Base-by-base conservation (phyloP, 2,888 invertebrate genomes). In the Graphium colonna region DNA sequence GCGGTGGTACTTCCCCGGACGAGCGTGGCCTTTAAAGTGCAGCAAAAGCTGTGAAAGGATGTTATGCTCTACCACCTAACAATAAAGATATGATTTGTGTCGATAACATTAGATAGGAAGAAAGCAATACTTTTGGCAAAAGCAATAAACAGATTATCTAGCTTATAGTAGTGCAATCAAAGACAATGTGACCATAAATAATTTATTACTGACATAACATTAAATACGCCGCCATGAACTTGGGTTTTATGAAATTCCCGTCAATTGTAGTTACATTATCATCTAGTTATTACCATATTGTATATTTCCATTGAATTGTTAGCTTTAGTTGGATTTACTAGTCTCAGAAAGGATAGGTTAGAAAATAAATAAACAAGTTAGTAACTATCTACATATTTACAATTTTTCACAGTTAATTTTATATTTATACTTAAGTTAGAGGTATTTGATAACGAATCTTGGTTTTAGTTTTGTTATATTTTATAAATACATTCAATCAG, bases 171-270 rank as follows among this genome's bases (percentile, higher is more conserved):
- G 51, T 52, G 52, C 52, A 61, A 62, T 61, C 60, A 61, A 60
- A 60, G 57, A 48, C 56, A 52, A 48, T 44, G 16, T 51, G 28
- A 33, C 15, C 33, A 21, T 47, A 33, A 61, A 52, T 54, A 53
- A 47, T 41, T 12, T 50, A 55, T 61, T 58, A 56, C 59, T 57
- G 54, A 28, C 44, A 36, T 55, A 48, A 53, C 49, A 58, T 57
- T 38, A 60, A 52, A 49, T 12, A 40, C 7, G 38, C 54, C 54
- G 54, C 13, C 39, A 18, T 40, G 49, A 54, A 48, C 39, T 28
- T 33, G 17, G n/a, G 18, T 39, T 17, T 16, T n/a, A 39, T 16
- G 26, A 36, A 40, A 21, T 17, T 50, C 1, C 10, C 31, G 33
- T n/a, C 13, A 5, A 42, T 39, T 26, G 3, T 17, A 44, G 28